phyloP scores from a whole-genome alignment of 1,140 invertebrate genomes.

The Lepeophtheirus salmonis region DNA sequence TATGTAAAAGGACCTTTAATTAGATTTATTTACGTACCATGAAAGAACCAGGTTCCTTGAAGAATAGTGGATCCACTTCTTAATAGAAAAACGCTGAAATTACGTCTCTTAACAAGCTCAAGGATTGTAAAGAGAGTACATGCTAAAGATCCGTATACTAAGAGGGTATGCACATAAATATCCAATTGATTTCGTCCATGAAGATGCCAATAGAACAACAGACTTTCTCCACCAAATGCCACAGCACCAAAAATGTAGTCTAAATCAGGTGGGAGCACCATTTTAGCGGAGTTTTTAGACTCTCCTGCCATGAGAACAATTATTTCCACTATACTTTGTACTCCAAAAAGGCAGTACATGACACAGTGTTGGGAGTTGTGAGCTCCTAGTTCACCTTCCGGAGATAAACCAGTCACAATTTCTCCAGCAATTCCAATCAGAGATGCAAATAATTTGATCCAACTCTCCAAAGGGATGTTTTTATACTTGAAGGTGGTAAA shows the following conservation, averaged over 20 bases:
- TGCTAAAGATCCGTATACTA: constrained; percentile 2
- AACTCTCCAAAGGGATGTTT: constrained; percentile 27
- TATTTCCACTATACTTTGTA: constrained; percentile 31
- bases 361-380: constrained; percentile 35
- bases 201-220: constrained; percentile 34
- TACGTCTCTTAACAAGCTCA: background rate
- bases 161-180: constrained; percentile 24
- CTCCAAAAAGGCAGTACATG: constrained; percentile 35
- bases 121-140: background rate
- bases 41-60: constrained; percentile 22
- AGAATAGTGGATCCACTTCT: background rate
- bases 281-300: too few species aligned
- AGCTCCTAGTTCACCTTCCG: constrained; percentile 27
- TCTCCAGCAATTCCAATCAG: constrained; percentile 28
- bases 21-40: too few species aligned
- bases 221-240: constrained; percentile 30
- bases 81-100: background rate
- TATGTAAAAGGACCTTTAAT: too few species aligned
- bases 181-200: constrained; percentile 32
- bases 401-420: constrained; percentile 28
- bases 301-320: constrained; percentile 26
- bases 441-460: constrained; percentile 28
- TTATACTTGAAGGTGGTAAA: constrained; percentile 21
- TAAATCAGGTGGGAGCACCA: constrained; percentile 27
- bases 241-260: constrained; percentile 29